These are phyloP conservation scores for Ichneumoninae sp. DNA, from an alignment of 2,888 invertebrate genomes.

Conservation along the genomic window DNA sequence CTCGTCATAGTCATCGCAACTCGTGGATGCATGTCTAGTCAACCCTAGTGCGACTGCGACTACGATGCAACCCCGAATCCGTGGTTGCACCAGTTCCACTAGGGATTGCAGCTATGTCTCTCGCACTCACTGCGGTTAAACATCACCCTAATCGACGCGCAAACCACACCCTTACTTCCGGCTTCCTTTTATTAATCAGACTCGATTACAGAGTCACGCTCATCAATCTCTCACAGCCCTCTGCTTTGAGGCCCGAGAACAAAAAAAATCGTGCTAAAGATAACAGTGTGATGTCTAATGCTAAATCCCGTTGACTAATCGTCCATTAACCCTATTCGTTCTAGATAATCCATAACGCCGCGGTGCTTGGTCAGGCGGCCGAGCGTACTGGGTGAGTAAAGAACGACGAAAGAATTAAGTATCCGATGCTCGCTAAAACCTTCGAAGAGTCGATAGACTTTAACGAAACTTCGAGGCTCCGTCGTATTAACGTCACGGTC, in stretches of 20 bases:
- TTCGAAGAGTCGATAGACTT: constrained; percentile 34
- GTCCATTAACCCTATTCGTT: constrained; percentile 77
- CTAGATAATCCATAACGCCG: constrained; percentile 89
- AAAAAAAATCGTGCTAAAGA: not conserved
- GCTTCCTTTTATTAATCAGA: constrained; percentile 23
- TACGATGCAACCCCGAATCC: no score
- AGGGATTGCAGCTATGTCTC: no score
- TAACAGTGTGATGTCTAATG: constrained; percentile 29
- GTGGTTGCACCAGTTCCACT: no score
- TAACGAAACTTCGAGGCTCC: not conserved
- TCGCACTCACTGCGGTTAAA: no score
- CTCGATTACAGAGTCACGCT: constrained; percentile 41
- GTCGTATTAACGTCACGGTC: constrained; percentile 42
- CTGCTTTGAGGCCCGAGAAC: not conserved
- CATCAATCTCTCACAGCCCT: constrained; percentile 30
- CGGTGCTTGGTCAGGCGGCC: constrained; percentile 85
- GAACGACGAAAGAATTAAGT: constrained; percentile 30
- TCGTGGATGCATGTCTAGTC: no score
- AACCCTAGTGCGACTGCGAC: no score
- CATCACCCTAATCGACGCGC: not conserved
- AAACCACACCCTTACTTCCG: constrained; percentile 27
- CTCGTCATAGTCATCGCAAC: no score
- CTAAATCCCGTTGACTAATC: constrained; percentile 59
- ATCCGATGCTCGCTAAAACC: constrained; percentile 9
- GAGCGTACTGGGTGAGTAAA: constrained; percentile 87